phyloP scores from a whole-genome alignment of 2,888 invertebrate species.

The Aradus depressus region DNA sequence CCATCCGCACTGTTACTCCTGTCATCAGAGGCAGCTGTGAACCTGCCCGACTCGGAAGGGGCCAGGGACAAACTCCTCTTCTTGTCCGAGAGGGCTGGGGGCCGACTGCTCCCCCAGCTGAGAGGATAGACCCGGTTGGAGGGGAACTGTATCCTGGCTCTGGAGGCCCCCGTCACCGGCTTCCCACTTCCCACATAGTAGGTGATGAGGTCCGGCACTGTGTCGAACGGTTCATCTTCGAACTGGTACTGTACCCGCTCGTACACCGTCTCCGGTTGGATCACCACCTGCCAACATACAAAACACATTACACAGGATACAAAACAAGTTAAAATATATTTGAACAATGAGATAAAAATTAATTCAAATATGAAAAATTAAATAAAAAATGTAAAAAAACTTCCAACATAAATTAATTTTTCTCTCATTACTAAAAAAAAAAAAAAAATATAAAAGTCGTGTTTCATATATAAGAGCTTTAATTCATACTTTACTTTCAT shows the following conservation, averaged over 20 bases:
- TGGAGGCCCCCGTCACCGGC: slow-evolving; percentile 77
- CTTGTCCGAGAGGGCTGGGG: slow-evolving; percentile 39
- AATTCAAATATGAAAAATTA: too few species aligned
- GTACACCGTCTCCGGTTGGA: slow-evolving; percentile 83
- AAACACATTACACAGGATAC: too few species aligned
- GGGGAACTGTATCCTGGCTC: slow-evolving; percentile 75
- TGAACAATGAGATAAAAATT: too few species aligned
- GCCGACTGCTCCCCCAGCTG: slow-evolving; percentile 31
- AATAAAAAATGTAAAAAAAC: too few species aligned
- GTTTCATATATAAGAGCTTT: too few species aligned
- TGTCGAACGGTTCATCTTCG: slow-evolving; percentile 87
- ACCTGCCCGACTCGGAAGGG: slow-evolving; percentile 44
- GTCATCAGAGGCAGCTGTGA: slow-evolving; percentile 37
- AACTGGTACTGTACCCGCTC: slow-evolving; percentile 86
- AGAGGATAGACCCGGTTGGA: slow-evolving; percentile 70
- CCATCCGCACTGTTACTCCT: slow-evolving; percentile 61
- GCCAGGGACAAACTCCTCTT: slow-evolving; percentile 71
- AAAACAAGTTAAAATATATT: neutral
- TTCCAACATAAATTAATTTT: too few species aligned
- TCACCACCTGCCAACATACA: slow-evolving; percentile 60
- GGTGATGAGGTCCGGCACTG: slow-evolving; percentile 84
- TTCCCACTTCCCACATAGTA: slow-evolving; percentile 86
- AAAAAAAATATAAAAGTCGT: neutral
- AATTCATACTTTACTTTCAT: too few species aligned
- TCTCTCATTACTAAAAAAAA: neutral